Evolutionary conservation across 2,797 vertebrate genomes (phyloP), one percentile per base, ranked within the genome.

Genomic region (Sebastes kiyomatsui): DNA sequence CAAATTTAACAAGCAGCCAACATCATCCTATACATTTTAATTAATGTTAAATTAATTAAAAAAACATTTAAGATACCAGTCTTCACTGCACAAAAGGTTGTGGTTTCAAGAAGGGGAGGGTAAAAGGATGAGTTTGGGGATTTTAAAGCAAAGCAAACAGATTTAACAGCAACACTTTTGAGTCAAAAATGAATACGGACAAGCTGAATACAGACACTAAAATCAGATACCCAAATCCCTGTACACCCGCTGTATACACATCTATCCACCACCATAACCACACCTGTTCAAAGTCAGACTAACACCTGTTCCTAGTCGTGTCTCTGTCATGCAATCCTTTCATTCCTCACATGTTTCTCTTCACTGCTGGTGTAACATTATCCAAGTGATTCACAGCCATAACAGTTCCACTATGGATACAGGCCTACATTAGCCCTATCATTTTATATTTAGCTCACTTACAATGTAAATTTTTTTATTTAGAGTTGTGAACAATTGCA

Each of bases 401-500:
- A 72, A 66, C n/a, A 66, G 54, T 56, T 52, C 28, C 60, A 59
- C 59, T 55, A 11, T 64, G 67, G 76, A n/a, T 18, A 56, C 28
- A 65, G 55, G 49, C 56, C 54, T 23, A 61, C 62, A 69, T 76
- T 52, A 56, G 22, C 42, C 64, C 46, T 68, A 61, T 58, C 59
- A 66, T 54, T 16, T 65, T 86, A 76, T 80, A 84, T 87, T 89
- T 78, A 80, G 56, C 35, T 79, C 56, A 56, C 42, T 75, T 68
- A 72, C 38, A 70, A 13, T 6, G 3, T 5, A 2, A n/a, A n/a
- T 59, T 65, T 61, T 72, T 52, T 52, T 52, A n/a, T 52, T 52
- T 52, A 52, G 11, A 74, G 23, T 25, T 28, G 67, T 76, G 87
- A 79, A 80, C 65, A 74, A 30, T 70, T 42, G 49, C 72, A 68